Base-by-base conservation (phyloP, 2,113 vertebrate genomes). In the Sapayoa aenigma region DNA sequence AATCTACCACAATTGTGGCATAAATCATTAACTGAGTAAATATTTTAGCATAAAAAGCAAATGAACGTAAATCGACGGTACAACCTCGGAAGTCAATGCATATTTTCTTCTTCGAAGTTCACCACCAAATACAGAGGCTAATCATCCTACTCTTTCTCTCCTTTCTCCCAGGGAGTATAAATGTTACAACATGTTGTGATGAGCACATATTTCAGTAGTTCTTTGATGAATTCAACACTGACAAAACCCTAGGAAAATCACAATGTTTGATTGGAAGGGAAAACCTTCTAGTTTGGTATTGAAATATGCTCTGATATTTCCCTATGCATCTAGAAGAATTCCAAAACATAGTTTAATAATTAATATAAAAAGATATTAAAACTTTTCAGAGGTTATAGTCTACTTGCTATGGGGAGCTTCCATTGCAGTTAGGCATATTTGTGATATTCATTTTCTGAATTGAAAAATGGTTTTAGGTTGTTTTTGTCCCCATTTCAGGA, bases 1-100 rank as follows among this genome's bases (percentile, higher is more conserved):
- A 0, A 49, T 53, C 2, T 0, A 35, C 39, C 72, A 59, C 9
- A 76, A 13, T 15, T 2, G 0, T 46, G 46, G 23, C 31, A 73
- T 44, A 84, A 79, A 49, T 73, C 16, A 90, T 90, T n/a, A 83
- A 6, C 46, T 77, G 42, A 11, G 15, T 74, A 89, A 89, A 84
- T 84, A 89, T 80, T 92, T 80, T 28, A 91, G 42, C 59, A 77
- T 87, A 62, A 89, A 92, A 91, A 77, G 4, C 27, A 89, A 90
- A 84, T 58, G 9, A 80, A 17, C 21, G 47, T 80, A 88, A 86
- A 76, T 73, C 27, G 76, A 73, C 46, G 62, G 63, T 62, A 86
- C n/a, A 35, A 30, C 46, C 55, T 87, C 63, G 62, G 50, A 92
- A 86, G 23, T 28, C 46, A 89, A 75, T 71, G 84, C 78, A 47